Percentiles rank a stretch among this genome's conserved stretches.
phyloP scores from a whole-genome alignment of 2,797 vertebrate genomes.

The Manis pentadactyla region DNA sequence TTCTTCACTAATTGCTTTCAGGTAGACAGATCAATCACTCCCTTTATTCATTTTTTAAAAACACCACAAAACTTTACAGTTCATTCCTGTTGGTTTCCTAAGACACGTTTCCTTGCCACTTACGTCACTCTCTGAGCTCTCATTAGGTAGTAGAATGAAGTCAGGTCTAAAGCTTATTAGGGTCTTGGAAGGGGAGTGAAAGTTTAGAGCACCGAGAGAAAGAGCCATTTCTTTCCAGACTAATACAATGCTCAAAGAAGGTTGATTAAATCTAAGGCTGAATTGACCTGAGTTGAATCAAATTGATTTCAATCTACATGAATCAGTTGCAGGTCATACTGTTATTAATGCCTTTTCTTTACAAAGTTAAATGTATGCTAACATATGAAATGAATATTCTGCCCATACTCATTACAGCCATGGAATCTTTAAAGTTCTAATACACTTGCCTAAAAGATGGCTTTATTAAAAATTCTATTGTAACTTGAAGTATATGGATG shows the following conservation, averaged over 20 bases:
- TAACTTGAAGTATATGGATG: conserved; percentile 15
- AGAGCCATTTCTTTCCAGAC: background rate
- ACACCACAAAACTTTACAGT: background rate
- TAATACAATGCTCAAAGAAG: background rate
- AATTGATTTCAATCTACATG: conserved; percentile 4
- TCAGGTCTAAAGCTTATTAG: background rate
- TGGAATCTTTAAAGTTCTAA: background rate
- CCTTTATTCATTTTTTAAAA: background rate
- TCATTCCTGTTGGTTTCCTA: background rate
- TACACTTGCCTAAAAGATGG: background rate
- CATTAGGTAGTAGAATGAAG: conserved; percentile 9
- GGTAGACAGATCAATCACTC: background rate
- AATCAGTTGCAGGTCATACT: background rate
- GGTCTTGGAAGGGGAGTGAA: background rate
- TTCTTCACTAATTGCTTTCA: conserved; percentile 39
- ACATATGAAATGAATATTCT: background rate
- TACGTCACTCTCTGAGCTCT: conserved; percentile 17
- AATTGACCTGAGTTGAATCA: background rate
- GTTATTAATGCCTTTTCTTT: background rate
- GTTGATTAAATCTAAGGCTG: background rate
- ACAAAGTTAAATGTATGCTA: background rate
- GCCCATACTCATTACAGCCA: background rate
- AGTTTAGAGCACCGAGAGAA: background rate
- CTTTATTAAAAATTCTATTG: conserved; percentile 25
- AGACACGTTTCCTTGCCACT: background rate